Conservation (phyloP, 2,797 vertebrate species). For the Fringilla coelebs region DNA sequence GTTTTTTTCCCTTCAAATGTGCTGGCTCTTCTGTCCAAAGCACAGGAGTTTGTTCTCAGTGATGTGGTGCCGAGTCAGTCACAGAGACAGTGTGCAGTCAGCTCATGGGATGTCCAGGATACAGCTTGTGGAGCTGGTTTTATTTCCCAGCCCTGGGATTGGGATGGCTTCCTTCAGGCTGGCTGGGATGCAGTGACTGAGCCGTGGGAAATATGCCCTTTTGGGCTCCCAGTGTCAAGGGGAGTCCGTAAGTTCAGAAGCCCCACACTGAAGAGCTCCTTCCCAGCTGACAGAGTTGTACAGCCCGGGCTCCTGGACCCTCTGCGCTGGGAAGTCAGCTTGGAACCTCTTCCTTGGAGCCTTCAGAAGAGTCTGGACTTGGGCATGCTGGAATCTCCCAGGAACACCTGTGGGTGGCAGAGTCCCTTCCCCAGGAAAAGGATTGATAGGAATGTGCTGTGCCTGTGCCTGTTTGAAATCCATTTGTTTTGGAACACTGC, state of each 20-base stretch:
- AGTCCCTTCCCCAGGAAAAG: background rate
- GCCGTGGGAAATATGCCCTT: background rate
- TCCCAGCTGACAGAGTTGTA: background rate
- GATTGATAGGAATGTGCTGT: background rate
- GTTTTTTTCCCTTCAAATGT: background rate
- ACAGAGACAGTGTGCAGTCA: background rate
- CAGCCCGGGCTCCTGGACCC: background rate
- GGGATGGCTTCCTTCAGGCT: background rate
- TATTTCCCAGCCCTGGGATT: background rate
- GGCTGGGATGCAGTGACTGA: background rate
- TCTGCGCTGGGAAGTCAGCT: background rate
- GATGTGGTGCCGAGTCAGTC: background rate
- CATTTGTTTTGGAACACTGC: background rate
- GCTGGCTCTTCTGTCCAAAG: background rate
- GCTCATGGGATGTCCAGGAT: background rate
- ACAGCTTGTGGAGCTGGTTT: background rate
- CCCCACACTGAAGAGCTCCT: background rate
- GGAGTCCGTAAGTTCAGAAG: background rate
- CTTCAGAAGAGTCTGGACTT: background rate
- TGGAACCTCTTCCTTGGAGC: background rate
- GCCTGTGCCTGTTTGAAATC: background rate
- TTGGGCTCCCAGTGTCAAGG: background rate
- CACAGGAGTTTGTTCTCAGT: background rate
- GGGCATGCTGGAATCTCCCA: background rate
- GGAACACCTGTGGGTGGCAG: background rate